A percentile compares a stretch with the other conserved stretches of the same genome.
phyloP scores from a whole-genome alignment of 2,888 invertebrate genomes.

The Cetonia aurata region DNA sequence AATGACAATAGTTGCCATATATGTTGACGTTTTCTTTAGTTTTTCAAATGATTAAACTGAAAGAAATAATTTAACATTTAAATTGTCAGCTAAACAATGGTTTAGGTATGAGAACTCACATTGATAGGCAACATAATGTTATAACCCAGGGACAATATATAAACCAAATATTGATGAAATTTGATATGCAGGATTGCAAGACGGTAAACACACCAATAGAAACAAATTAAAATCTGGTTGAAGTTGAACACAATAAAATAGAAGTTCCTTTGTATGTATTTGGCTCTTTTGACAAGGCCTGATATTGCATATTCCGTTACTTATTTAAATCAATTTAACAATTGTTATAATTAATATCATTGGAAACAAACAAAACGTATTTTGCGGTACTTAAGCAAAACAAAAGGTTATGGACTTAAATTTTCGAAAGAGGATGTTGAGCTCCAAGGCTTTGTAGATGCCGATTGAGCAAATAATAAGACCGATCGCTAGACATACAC shows the following conservation, averaged over 20 bases:
- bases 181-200: no score
- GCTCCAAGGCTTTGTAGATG: slow-evolving; percentile 48
- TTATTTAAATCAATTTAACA: slow-evolving; percentile 51
- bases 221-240: no score
- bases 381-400: slow-evolving; percentile 48
- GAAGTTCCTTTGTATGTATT: no score
- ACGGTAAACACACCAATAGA: no score
- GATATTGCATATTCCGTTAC: slow-evolving; percentile 52
- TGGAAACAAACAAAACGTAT: slow-evolving; percentile 49
- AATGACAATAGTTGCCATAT: slow-evolving; percentile 41
- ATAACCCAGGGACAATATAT: no score
- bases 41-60: slow-evolving; percentile 32
- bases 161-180: no score
- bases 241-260: no score
- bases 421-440: slow-evolving; percentile 43
- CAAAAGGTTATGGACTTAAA: slow-evolving; percentile 42
- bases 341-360: slow-evolving; percentile 44
- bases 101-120: no score
- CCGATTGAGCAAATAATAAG: slow-evolving; percentile 47
- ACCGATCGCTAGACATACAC: slow-evolving; percentile 62
- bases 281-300: slow-evolving; percentile 51
- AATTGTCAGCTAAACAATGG: no score
- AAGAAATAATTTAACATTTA: slow-evolving; percentile 39
- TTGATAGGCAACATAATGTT: no score
- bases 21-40: slow-evolving; percentile 48